Conservation (phyloP, 2,797 vertebrate genomes). For the Carapus acus region DNA sequence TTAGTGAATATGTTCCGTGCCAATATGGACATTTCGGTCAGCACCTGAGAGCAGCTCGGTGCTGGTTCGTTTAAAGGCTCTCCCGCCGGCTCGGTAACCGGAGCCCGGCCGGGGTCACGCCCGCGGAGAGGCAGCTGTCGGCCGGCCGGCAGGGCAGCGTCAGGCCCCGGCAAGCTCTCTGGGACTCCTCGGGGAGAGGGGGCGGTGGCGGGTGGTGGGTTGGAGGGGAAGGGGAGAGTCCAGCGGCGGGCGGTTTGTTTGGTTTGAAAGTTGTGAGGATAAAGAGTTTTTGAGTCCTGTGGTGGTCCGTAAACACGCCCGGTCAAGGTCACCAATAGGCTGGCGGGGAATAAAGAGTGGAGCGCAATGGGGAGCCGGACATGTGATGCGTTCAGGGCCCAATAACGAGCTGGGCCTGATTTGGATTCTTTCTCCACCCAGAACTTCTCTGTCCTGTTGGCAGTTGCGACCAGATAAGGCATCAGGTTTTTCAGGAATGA, state of each 20-base stretch:
- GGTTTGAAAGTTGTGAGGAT: slow-evolving; percentile 56
- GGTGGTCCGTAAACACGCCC: slow-evolving; percentile 51
- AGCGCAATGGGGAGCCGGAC: slow-evolving; percentile 31
- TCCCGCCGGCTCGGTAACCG: slow-evolving; percentile 39
- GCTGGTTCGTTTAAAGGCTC: not conserved
- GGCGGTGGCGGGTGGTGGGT: too few relatives aligned
- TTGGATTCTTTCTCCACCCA: too few relatives aligned
- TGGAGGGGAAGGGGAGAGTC: slow-evolving; percentile 47
- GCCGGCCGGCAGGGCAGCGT: slow-evolving; percentile 19
- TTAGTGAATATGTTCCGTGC: not conserved
- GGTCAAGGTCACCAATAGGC: slow-evolving; percentile 54
- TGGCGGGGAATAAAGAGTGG: slow-evolving; percentile 38
- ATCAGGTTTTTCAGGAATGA: slow-evolving; percentile 59
- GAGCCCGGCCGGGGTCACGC: slow-evolving; percentile 47
- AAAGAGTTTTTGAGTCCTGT: slow-evolving; percentile 57
- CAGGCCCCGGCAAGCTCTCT: slow-evolving; percentile 26
- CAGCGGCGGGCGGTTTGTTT: slow-evolving; percentile 54
- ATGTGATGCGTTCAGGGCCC: slow-evolving; percentile 14
- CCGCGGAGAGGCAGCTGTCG: slow-evolving; percentile 58
- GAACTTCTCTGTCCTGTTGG: too few relatives aligned
- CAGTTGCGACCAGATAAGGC: slow-evolving; percentile 53
- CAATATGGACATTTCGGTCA: slow-evolving; percentile 8
- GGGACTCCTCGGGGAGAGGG: slow-evolving; percentile 40
- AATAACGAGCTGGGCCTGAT: too few relatives aligned
- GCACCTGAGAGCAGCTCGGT: slow-evolving; percentile 24